phyloP scores from a whole-genome alignment of 2,797 vertebrate genomes.

The Sebastes miniatus region DNA sequence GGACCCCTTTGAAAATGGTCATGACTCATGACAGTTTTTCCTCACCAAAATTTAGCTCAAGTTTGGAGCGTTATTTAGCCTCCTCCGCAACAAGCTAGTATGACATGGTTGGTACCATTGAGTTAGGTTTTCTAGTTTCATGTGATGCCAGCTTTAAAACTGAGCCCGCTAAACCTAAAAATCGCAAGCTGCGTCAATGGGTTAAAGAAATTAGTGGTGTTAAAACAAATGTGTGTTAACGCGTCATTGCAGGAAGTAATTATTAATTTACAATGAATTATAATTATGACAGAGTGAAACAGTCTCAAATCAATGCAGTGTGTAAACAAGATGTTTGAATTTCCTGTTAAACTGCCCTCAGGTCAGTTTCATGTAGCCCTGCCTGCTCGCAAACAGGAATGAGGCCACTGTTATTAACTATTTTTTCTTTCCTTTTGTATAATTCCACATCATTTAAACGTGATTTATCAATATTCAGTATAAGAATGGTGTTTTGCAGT shows the following conservation, averaged over 20 bases:
- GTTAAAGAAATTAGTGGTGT: too few relatives aligned
- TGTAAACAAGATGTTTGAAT: not conserved
- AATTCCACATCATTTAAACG: not conserved
- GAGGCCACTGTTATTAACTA: not conserved
- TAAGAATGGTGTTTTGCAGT: not conserved
- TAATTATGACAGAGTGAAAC: not conserved
- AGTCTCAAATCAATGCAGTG: not conserved
- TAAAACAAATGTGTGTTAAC: too few relatives aligned
- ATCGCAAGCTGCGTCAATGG: too few relatives aligned
- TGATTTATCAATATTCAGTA: not conserved
- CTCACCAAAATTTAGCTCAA: too few relatives aligned
- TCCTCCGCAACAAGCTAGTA: too few relatives aligned
- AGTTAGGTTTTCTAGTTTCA: too few relatives aligned
- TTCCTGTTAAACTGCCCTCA: not conserved
- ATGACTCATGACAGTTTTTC: too few relatives aligned
- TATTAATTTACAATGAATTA: not conserved
- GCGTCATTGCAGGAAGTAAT: not conserved
- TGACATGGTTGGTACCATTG: too few relatives aligned
- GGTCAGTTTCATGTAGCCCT: not conserved
- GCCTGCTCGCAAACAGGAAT: not conserved
- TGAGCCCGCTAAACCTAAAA: too few relatives aligned
- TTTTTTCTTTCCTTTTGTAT: not conserved
- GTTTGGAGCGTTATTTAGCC: too few relatives aligned
- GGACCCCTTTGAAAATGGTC: too few relatives aligned
- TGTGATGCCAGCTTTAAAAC: too few relatives aligned